A percentile compares a stretch with the other conserved stretches of the same genome.
Conservation (phyloP, 2,888 invertebrate genomes). For the Amblyjoppa proteus region DNA sequence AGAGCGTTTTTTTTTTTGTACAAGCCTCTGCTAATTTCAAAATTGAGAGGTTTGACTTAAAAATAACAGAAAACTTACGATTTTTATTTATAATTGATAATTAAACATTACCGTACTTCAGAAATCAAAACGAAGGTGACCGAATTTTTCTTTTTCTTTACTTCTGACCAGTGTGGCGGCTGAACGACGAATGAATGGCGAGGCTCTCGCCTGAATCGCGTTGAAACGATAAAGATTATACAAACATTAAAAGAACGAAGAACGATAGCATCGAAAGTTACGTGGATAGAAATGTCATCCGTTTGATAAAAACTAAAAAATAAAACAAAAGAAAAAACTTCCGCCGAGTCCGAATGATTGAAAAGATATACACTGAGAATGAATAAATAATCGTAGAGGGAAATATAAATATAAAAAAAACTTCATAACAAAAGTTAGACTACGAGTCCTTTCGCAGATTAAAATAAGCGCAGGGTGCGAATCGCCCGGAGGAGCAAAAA, state of each 20-base stretch:
- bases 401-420: constrained; percentile 4
- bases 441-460: constrained; percentile 17
- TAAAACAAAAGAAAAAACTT: neutral
- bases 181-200: neutral
- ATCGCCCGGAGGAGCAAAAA: neutral
- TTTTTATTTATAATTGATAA: neutral
- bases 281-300: neutral
- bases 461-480: neutral
- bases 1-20: neutral
- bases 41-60: neutral
- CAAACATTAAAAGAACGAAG: neutral
- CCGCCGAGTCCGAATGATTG: neutral
- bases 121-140: neutral
- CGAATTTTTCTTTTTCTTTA: neutral
- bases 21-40: neutral
- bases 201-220: neutral
- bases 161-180: neutral
- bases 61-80: neutral
- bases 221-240: neutral
- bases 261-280: neutral
- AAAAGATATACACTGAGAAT: constrained; percentile 1
- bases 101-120: neutral
- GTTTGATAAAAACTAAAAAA: neutral
- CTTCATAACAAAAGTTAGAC: constrained; percentile 7
- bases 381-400: constrained; percentile 9